phyloP scores from a whole-genome alignment of 2,113 vertebrate genomes.

The Bostrychus sinensis region DNA sequence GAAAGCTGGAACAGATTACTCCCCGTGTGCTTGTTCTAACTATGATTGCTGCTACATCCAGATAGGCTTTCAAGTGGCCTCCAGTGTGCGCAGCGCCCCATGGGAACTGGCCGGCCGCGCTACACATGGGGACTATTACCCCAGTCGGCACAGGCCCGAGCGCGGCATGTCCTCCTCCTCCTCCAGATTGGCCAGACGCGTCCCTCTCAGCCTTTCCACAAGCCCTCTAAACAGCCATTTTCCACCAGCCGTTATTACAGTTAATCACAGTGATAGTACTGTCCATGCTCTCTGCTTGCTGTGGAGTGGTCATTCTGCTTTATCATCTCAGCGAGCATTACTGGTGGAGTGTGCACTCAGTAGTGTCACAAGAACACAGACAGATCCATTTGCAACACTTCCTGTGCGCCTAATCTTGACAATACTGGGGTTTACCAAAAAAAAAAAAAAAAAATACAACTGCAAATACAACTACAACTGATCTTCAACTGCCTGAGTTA shows the following conservation, averaged over 20 bases:
- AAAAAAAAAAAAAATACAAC: too few species aligned
- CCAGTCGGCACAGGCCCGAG: slow-evolving; percentile 42
- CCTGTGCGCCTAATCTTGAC: slow-evolving; percentile 26
- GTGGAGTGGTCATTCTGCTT: slow-evolving; percentile 61
- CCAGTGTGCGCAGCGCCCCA: slow-evolving; percentile 69
- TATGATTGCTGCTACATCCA: slow-evolving; percentile 80
- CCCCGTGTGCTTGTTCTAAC: slow-evolving; percentile 73
- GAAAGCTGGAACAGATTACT: slow-evolving; percentile 82
- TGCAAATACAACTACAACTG: slow-evolving; percentile 1
- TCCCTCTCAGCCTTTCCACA: slow-evolving; percentile 66
- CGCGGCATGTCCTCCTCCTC: slow-evolving; percentile 37
- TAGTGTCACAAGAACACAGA: slow-evolving; percentile 34
- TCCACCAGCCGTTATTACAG: slow-evolving; percentile 68
- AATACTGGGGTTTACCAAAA: slow-evolving; percentile 18
- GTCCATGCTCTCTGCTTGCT: slow-evolving; percentile 51
- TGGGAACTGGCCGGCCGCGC: slow-evolving; percentile 66
- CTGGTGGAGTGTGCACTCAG: slow-evolving; percentile 44
- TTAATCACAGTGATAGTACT: slow-evolving; percentile 72
- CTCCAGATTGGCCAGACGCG: slow-evolving; percentile 56
- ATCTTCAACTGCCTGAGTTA: slow-evolving; percentile 16
- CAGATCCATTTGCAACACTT: slow-evolving; percentile 41
- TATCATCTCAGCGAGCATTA: slow-evolving; percentile 45
- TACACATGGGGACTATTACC: slow-evolving; percentile 82
- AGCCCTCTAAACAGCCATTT: slow-evolving; percentile 67
- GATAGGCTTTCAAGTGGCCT: slow-evolving; percentile 81